Conservation (phyloP, 2,113 vertebrate species). For the rabbit (Oryctolagus cuniculus) region DNA sequence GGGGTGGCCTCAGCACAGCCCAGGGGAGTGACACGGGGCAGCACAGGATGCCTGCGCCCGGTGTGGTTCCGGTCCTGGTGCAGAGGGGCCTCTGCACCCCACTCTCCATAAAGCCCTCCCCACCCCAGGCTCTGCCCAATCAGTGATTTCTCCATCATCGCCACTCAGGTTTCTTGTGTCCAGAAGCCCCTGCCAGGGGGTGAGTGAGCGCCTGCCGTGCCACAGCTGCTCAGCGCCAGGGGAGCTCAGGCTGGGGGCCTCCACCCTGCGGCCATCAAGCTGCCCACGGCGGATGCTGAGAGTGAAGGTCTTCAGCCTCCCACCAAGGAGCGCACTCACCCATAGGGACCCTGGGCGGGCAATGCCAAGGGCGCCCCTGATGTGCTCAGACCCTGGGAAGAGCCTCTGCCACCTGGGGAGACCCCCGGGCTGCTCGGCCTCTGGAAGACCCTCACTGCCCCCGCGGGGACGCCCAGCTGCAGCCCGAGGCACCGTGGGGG, state of each 20-base stretch:
- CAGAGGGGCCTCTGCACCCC: rapidly evolving
- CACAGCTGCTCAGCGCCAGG: rapidly evolving
- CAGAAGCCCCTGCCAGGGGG: neutral
- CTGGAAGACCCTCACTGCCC: no score
- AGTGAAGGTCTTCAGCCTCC: neutral
- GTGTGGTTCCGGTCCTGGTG: no score
- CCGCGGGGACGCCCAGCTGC: neutral
- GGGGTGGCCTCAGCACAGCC: rapidly evolving
- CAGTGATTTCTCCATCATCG: no score
- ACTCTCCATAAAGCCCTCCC: neutral
- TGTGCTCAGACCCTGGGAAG: neutral
- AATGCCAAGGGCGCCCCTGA: neutral
- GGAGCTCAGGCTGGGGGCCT: neutral
- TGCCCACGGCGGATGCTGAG: rapidly evolving
- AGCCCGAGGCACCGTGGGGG: no score
- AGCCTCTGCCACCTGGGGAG: neutral
- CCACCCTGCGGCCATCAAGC: no score
- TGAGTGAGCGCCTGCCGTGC: rapidly evolving
- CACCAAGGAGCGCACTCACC: rapidly evolving
- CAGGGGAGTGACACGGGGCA: rapidly evolving
- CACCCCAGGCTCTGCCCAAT: no score
- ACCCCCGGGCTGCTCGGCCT: no score
- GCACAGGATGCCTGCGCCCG: no score
- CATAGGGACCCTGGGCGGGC: no score
- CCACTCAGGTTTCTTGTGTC: neutral